Evolutionary conservation across 2,113 vertebrate species (phyloP).

Genomic region (Dipodomys spectabilis): DNA sequence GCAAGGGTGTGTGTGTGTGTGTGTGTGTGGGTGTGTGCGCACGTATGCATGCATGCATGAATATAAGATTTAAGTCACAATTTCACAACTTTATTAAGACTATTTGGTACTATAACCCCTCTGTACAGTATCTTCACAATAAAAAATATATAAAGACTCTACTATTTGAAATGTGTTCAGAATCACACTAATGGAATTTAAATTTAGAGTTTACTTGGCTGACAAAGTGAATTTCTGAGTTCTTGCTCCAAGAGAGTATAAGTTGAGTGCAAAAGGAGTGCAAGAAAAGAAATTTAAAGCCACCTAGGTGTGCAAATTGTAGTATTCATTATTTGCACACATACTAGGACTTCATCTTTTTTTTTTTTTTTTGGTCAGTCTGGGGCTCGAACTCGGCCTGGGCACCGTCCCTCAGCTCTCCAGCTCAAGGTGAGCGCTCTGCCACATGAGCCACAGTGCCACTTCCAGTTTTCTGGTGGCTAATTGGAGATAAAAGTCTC

Average conservation of each 20-base stretch:
- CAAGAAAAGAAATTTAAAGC: not conserved
- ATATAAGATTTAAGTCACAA: not conserved
- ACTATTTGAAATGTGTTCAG: constrained; percentile 18
- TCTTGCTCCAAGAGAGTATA: not conserved
- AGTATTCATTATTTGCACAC: too few species aligned
- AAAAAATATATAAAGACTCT: not conserved
- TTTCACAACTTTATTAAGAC: not conserved
- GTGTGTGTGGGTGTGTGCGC: not conserved
- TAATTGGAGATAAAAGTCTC: too few species aligned
- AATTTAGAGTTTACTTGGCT: not conserved
- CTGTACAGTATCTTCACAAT: too few species aligned
- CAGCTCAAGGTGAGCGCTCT: too few species aligned
- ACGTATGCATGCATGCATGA: too few species aligned
- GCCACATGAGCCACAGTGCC: too few species aligned
- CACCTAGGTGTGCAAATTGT: not conserved
- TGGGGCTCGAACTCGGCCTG: too few species aligned
- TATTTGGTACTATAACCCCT: too few species aligned
- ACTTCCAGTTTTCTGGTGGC: too few species aligned
- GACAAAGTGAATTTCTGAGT: not conserved
- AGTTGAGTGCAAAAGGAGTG: not conserved
- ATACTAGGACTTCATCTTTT: not conserved
- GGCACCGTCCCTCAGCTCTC: too few species aligned
- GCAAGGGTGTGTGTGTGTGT: not conserved
- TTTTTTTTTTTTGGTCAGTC: too few species aligned
- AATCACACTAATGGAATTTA: not conserved